Conservation (phyloP, 2,113 vertebrate species). For the Ophiodon elongatus region DNA sequence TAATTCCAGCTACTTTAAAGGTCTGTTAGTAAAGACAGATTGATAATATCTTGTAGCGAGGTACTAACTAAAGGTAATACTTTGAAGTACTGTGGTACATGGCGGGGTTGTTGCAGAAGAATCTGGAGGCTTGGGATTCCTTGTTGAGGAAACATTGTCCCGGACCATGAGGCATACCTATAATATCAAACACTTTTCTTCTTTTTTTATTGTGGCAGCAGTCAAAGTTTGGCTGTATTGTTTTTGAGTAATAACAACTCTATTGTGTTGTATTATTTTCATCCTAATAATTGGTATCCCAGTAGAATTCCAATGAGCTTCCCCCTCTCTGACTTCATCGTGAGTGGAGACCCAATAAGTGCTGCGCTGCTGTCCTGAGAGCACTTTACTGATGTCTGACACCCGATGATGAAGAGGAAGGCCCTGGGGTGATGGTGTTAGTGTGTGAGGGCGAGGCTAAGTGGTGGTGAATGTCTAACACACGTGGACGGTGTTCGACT, state of each 20-base stretch:
- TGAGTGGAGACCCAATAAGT: constrained; percentile 49
- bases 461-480: too few species aligned
- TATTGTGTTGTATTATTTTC: neutral
- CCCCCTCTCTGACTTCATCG: neutral
- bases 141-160: neutral
- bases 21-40: too few species aligned
- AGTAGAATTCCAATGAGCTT: neutral
- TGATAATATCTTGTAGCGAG: too few species aligned
- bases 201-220: too few species aligned
- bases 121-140: too few species aligned
- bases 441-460: neutral
- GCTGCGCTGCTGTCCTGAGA: constrained; percentile 46
- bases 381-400: constrained; percentile 55
- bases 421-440: constrained; percentile 20
- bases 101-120: too few species aligned
- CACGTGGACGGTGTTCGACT: neutral
- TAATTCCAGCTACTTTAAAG: too few species aligned
- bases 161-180: neutral
- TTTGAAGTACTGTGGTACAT: too few species aligned
- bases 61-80: too few species aligned
- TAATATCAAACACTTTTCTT: neutral
- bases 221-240: too few species aligned
- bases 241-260: too few species aligned
- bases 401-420: constrained; percentile 48
- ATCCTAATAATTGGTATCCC: neutral